phyloP scores from a whole-genome alignment of 2,113 vertebrate species.

The Pseudonaja textilis region DNA sequence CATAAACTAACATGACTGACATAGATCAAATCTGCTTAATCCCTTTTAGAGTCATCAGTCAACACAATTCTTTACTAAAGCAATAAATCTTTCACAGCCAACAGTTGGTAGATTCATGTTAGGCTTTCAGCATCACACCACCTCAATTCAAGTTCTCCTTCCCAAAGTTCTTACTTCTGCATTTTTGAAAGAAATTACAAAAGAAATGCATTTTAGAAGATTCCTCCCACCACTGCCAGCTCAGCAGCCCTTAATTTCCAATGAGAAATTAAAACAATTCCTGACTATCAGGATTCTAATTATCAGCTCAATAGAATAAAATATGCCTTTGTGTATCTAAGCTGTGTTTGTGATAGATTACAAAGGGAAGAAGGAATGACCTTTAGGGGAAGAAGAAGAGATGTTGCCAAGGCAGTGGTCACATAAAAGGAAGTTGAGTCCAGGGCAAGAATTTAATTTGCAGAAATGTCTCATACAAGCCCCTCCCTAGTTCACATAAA shows the following conservation, averaged over 20 bases:
- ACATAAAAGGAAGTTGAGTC: neutral
- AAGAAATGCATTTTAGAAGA: no score
- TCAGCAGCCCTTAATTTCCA: neutral
- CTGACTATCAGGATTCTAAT: neutral
- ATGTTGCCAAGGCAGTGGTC: neutral
- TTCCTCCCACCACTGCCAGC: neutral
- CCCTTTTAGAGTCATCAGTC: neutral
- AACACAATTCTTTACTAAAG: neutral
- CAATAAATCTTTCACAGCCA: neutral
- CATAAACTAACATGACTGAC: neutral
- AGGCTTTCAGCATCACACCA: neutral
- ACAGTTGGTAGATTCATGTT: neutral
- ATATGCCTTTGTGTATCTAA: neutral
- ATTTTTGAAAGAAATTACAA: neutral
- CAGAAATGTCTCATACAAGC: neutral
- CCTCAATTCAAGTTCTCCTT: neutral
- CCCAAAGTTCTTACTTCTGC: neutral
- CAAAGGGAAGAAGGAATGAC: neutral
- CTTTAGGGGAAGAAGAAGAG: neutral
- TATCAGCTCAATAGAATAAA: neutral
- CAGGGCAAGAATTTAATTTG: neutral
- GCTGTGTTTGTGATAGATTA: neutral
- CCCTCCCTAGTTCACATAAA: neutral
- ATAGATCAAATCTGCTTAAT: neutral
- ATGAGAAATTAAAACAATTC: neutral